Evolutionary conservation across 2,888 invertebrate species (phyloP), one percentile per base, ranked within the genome.

Genomic region (Nemotelus pantherinus): DNA sequence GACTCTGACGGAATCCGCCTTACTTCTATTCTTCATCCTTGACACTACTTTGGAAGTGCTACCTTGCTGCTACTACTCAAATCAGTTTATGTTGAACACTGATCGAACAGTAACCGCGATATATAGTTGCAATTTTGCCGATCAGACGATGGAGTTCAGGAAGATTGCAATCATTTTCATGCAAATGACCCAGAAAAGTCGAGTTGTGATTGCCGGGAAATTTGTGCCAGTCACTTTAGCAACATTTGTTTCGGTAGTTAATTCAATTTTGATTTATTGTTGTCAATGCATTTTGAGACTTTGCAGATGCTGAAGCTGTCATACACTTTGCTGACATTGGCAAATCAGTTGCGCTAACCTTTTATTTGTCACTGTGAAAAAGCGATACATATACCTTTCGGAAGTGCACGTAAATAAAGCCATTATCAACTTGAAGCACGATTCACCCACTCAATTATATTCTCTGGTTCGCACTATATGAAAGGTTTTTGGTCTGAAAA

Each of bases 111-210:
- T 68, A 1, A 75, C 75, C 7, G 57, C 77, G 25, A 67, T 78
- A 2, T 78, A 75, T 58, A 68, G 68, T 3, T 78, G 55, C 6
- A 75, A 78, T 75, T 78, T 65, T 55, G 50, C 67, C 7, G 77
- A 78, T 43, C 77, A 58, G 43, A 50, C 57, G 3, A 47, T 41
- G 44, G 39, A 75, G 39, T 78, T 67, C 39, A 78, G 75, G 68
- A 78, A 75, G 48, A 58, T 57, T 1, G 50, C 64, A 10, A 78
- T 78, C n/a, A 75, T 74, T 48, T 77, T 77, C 43, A 78, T 75
- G 75, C 57, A 67, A n/a, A 78, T 67, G 60, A 75, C 63, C 2
- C 64, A 77, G 44, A 70, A 65, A 41, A 39, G 41, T 6, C 3
- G 43, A 43, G 58, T 50, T 3, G 41, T 78, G 43, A n/a, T 67